Evolutionary conservation across 2,113 vertebrate species (phyloP).

Genomic region (Chrysemys picta): DNA sequence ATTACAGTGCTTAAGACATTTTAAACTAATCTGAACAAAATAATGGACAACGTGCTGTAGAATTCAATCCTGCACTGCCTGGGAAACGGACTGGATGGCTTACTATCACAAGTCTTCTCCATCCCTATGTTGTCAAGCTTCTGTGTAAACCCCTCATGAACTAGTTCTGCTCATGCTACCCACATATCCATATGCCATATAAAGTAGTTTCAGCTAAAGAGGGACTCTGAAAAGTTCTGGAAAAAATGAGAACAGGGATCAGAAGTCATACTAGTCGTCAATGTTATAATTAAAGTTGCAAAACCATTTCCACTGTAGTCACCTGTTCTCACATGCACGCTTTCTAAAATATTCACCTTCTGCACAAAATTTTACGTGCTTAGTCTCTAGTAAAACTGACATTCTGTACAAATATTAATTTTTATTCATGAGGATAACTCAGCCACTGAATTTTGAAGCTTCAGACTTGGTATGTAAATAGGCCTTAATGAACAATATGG

Average conservation of each 20-base stretch:
- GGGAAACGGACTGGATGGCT: neutral
- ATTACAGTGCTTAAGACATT: neutral
- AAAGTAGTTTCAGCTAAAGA: neutral
- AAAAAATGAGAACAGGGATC: neutral
- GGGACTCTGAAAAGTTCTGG: neutral
- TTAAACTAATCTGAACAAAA: neutral
- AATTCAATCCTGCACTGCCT: neutral
- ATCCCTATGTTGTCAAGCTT: neutral
- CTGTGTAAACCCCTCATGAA: neutral
- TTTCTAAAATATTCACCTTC: neutral
- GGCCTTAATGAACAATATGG: neutral
- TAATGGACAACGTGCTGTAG: neutral
- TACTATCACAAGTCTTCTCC: neutral
- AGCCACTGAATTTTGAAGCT: neutral
- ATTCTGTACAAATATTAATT: neutral
- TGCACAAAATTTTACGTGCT: neutral
- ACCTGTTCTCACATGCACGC: neutral
- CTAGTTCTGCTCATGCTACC: neutral
- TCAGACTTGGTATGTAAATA: neutral
- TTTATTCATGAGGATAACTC: neutral
- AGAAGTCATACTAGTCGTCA: neutral
- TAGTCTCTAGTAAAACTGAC: neutral
- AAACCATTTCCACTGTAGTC: neutral
- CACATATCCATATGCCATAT: accelerated
- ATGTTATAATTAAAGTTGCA: neutral